Evolutionary conservation across 2,113 vertebrate species (phyloP).

Genomic region (Gymnobelideus leadbeateri): DNA sequence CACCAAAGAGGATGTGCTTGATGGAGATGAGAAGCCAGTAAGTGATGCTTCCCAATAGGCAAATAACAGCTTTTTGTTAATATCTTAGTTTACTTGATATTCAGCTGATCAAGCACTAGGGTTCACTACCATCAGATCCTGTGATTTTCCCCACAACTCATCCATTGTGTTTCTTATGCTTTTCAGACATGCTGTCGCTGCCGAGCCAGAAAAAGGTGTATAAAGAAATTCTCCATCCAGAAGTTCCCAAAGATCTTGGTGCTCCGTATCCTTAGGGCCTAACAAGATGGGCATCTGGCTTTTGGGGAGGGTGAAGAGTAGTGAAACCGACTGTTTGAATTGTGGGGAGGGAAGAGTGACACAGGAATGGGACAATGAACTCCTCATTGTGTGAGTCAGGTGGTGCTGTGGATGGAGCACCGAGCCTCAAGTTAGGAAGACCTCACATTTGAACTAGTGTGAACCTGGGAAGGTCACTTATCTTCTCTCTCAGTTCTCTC

Average conservation of each 20-base stretch:
- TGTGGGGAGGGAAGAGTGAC: neutral
- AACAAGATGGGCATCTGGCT: neutral
- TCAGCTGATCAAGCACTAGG: neutral
- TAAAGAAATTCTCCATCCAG: slow-evolving; percentile 97
- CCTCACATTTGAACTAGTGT: neutral
- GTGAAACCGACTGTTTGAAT: neutral
- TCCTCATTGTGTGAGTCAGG: neutral
- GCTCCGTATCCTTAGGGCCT: slow-evolving; percentile 92
- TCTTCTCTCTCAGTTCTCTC: neutral
- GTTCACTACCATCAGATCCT: rapidly evolving
- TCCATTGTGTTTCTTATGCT: slow-evolving; percentile 21
- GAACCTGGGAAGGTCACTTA: neutral
- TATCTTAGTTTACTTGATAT: neutral
- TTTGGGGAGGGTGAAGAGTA: neutral
- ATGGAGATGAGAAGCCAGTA: slow-evolving; percentile 96
- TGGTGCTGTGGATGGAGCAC: neutral
- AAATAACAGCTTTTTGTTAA: neutral
- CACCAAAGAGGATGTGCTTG: slow-evolving; percentile 95
- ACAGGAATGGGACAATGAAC: neutral
- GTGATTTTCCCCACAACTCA: rapidly evolving
- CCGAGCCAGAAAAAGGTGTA: slow-evolving; percentile 94
- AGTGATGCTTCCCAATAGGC: slow-evolving; percentile 16
- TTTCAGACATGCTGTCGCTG: slow-evolving; percentile 93
- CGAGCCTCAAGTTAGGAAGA: neutral
- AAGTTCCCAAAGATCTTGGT: slow-evolving; percentile 98